Percentiles rank a stretch among this genome's conserved stretches.
Evolutionary conservation across 2,888 invertebrate species (phyloP).

Genomic region (Dione juno): DNA sequence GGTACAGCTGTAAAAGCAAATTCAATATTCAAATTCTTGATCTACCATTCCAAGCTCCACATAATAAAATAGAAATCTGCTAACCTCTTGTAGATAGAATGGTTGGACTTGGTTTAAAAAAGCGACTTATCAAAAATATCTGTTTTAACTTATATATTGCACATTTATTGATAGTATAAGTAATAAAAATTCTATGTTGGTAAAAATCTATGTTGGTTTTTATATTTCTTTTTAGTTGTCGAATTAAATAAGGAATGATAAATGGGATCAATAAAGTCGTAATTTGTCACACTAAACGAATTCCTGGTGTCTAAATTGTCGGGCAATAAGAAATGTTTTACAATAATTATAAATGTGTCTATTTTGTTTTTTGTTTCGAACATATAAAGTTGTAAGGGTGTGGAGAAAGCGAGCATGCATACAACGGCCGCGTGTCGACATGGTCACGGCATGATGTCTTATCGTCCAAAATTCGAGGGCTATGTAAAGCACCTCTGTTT

Average conservation of each 20-base stretch:
- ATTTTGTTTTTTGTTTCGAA: conserved; percentile 33
- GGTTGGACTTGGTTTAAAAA: neutral
- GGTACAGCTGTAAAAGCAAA: conserved; percentile 43
- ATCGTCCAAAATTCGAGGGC: conserved; percentile 72
- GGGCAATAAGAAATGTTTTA: conserved; percentile 36
- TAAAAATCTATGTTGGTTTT: neutral
- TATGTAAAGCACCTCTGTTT: conserved; percentile 72
- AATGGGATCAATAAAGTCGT: conserved; percentile 31
- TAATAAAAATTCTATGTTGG: neutral
- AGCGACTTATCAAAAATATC: neutral
- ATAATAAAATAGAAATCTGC: conserved; percentile 23
- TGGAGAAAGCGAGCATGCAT: conserved; percentile 50
- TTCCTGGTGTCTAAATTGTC: conserved; percentile 13
- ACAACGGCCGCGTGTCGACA: conserved; percentile 65
- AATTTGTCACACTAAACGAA: conserved; percentile 27
- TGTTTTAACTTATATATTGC: neutral
- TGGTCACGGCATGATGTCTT: conserved; percentile 68
- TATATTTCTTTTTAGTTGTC: conserved; percentile 8
- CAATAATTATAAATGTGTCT: conserved; percentile 44
- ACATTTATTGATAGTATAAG: neutral
- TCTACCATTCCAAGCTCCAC: conserved; percentile 33
- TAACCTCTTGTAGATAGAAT: neutral
- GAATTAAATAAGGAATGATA: conserved; percentile 19
- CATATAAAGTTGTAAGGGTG: conserved; percentile 23
- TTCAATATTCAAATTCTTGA: conserved; percentile 46